Conservation (phyloP, 2,888 invertebrate species). For the Alloplasta piceator region DNA sequence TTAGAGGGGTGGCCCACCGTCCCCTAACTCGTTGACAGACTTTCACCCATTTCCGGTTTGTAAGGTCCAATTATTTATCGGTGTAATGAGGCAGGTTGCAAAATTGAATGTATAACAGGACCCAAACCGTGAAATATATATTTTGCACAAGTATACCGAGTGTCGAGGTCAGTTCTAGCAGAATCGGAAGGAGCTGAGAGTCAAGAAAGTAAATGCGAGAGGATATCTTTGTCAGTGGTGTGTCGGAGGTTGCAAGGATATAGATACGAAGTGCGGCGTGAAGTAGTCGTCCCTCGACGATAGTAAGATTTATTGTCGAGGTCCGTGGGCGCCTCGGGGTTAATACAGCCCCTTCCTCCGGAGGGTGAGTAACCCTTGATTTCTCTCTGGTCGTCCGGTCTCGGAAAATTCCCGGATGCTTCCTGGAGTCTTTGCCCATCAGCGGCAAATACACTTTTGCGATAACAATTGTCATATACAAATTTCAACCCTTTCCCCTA, state of each 20-base stretch:
- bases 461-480: slow-evolving; percentile 68
- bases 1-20: too few species aligned
- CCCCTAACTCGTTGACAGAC: too few species aligned
- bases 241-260: slow-evolving; percentile 56
- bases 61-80: too few species aligned
- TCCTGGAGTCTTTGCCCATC: neutral
- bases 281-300: slow-evolving; percentile 83
- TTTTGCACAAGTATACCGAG: slow-evolving; percentile 16
- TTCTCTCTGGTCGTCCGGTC: slow-evolving; percentile 75
- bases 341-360: slow-evolving; percentile 69
- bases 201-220: slow-evolving; percentile 45
- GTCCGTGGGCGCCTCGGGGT: slow-evolving; percentile 72
- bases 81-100: too few species aligned
- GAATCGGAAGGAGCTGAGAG: slow-evolving; percentile 20
- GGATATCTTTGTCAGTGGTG: slow-evolving; percentile 62
- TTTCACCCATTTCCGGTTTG: too few species aligned
- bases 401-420: slow-evolving; percentile 61
- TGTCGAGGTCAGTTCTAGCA: slow-evolving; percentile 50
- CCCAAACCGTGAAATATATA: slow-evolving; percentile 26
- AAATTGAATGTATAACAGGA: neutral
- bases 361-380: slow-evolving; percentile 81
- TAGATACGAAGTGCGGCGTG: slow-evolving; percentile 77
- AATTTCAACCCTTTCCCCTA: slow-evolving; percentile 25
- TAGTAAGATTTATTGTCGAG: slow-evolving; percentile 82
- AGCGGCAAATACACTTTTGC: slow-evolving; percentile 61